These are phyloP conservation scores for Euclidia mi DNA, from an alignment of 2,888 invertebrate genomes.

Conservation along the genomic window DNA sequence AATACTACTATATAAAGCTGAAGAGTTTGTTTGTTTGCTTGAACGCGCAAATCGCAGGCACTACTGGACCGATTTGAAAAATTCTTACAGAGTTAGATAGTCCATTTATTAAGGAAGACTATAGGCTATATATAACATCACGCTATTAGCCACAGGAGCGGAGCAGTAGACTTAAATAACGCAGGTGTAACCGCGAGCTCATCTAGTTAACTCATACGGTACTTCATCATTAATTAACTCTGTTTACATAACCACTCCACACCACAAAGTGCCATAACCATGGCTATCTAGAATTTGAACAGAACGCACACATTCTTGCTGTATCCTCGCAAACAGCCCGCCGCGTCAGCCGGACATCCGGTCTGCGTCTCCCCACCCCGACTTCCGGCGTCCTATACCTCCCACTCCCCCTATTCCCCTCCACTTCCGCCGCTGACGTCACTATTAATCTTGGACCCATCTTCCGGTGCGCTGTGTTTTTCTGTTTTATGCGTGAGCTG, in stretches of 20 bases:
- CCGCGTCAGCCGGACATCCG: constrained; percentile 77
- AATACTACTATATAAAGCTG: no score
- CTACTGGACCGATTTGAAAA: no score
- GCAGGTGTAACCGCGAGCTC: no score
- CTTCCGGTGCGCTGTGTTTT: constrained; percentile 69
- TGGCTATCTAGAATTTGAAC: constrained; percentile 24
- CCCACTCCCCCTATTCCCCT: constrained; percentile 39
- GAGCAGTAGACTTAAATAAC: no score
- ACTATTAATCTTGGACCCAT: constrained; percentile 71
- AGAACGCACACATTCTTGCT: constrained; percentile 48
- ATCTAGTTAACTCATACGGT: no score
- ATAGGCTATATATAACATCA: no score
- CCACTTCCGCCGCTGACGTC: constrained; percentile 70
- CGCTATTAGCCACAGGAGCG: no score
- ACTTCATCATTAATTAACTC: no score
- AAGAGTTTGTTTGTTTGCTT: no score
- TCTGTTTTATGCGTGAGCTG: constrained; percentile 60
- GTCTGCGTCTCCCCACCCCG: constrained; percentile 59
- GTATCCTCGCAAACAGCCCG: constrained; percentile 62
- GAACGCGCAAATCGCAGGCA: no score
- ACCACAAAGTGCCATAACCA: constrained; percentile 7
- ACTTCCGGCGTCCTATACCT: constrained; percentile 48
- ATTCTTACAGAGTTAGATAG: no score
- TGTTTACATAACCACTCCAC: constrained; percentile 3
- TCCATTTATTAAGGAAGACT: no score